A percentile compares a stretch with the other conserved stretches of the same genome.
phyloP scores from a whole-genome alignment of 2,888 invertebrate species.

The Deilephila elpenor region DNA sequence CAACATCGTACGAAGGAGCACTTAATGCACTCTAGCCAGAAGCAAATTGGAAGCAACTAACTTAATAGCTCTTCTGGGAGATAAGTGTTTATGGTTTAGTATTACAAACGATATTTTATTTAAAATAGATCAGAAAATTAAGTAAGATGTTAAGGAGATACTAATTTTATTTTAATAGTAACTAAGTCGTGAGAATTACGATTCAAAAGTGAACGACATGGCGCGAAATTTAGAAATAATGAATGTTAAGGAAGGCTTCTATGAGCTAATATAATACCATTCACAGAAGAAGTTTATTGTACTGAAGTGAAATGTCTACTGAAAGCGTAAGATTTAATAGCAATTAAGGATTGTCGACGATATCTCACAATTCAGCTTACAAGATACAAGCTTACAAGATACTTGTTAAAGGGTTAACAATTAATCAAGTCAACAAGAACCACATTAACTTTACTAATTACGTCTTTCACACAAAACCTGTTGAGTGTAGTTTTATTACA shows the following conservation, averaged over 20 bases:
- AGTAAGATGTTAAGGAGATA: neutral
- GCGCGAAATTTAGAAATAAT: too few relatives aligned
- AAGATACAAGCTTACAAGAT: too few relatives aligned
- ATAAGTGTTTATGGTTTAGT: neutral
- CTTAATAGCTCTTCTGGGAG: slow-evolving; percentile 15
- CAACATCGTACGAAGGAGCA: slow-evolving; percentile 1
- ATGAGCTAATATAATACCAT: too few relatives aligned
- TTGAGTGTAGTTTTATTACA: slow-evolving; percentile 13
- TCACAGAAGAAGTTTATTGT: too few relatives aligned
- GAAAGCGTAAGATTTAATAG: too few relatives aligned
- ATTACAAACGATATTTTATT: neutral
- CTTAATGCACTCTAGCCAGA: slow-evolving; percentile 16
- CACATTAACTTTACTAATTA: neutral
- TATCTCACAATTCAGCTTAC: neutral
- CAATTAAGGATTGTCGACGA: too few relatives aligned
- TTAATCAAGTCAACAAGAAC: slow-evolving; percentile 19
- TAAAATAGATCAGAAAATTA: neutral
- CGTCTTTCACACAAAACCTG: slow-evolving; percentile 5
- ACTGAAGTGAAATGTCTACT: too few relatives aligned
- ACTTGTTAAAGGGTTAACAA: neutral
- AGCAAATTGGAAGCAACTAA: slow-evolving; percentile 22
- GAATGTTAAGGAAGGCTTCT: too few relatives aligned
- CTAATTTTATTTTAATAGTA: neutral
- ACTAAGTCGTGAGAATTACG: too few relatives aligned
- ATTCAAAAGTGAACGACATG: too few relatives aligned